Conservation (phyloP, 2,888 invertebrate genomes). For the Oscheius sp. region DNA sequence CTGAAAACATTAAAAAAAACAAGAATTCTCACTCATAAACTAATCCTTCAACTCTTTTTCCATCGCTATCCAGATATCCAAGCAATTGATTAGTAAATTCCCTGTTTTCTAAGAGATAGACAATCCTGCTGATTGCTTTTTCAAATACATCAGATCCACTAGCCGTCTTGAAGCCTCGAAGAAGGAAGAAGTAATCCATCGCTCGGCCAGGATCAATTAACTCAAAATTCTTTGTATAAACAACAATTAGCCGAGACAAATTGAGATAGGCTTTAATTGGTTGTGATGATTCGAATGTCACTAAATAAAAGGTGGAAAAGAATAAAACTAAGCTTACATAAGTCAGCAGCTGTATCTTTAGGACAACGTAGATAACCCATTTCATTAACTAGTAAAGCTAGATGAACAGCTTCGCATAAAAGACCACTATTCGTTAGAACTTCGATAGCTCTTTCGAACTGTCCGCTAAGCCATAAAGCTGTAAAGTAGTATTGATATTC, state of each 20-base stretch:
- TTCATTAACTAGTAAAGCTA: constrained; percentile 60
- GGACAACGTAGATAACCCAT: constrained; percentile 50
- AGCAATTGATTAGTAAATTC: constrained; percentile 50
- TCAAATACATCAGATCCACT: constrained; percentile 64
- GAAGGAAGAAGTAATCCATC: constrained; percentile 66
- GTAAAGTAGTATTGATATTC: constrained; percentile 62
- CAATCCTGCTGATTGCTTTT: constrained; percentile 63
- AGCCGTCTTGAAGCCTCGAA: constrained; percentile 49
- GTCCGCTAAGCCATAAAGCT: constrained; percentile 65
- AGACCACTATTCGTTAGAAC: constrained; percentile 50
- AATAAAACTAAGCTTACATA: constrained; percentile 35
- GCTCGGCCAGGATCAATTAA: constrained; percentile 60
- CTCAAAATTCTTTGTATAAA: constrained; percentile 67
- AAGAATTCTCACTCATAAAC: constrained; percentile 60
- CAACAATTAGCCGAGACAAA: constrained; percentile 62
- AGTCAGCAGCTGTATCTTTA: constrained; percentile 51
- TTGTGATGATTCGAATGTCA: constrained; percentile 52
- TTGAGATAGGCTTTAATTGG: constrained; percentile 60
- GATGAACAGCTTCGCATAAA: constrained; percentile 63
- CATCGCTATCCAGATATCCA: constrained; percentile 52
- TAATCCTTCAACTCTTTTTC: constrained; percentile 52
- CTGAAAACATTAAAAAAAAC: constrained; percentile 25
- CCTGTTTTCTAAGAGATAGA: constrained; percentile 56
- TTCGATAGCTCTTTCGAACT: constrained; percentile 64
- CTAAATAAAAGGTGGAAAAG: constrained; percentile 38